phyloP scores from a whole-genome alignment of 2,888 invertebrate genomes.

The Erebia aethiops region DNA sequence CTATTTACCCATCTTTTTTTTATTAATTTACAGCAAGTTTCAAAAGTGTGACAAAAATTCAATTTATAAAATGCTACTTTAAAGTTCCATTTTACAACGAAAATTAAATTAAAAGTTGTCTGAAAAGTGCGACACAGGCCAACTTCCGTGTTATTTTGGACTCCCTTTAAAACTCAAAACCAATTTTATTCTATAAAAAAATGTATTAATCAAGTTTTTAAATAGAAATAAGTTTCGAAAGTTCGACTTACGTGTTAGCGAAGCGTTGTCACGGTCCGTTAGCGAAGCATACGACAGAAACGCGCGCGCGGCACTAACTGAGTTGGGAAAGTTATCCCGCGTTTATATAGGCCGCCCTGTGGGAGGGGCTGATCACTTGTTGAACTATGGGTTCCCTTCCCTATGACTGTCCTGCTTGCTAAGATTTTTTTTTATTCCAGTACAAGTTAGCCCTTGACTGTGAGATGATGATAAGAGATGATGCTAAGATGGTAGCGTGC shows the following conservation, averaged over 20 bases:
- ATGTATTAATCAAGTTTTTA: not conserved
- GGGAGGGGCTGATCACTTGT: slow-evolving; percentile 44
- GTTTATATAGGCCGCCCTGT: slow-evolving; percentile 46
- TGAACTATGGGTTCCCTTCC: slow-evolving; percentile 21
- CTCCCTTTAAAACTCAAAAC: too few species aligned
- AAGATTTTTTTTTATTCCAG: too few species aligned
- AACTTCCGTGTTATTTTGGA: too few species aligned
- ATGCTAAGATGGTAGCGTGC: not conserved
- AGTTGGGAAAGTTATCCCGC: slow-evolving; percentile 22
- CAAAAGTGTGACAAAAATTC: too few species aligned
- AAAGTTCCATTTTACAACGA: too few species aligned
- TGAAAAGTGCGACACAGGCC: too few species aligned
- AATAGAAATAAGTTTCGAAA: not conserved
- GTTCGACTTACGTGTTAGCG: slow-evolving; percentile 14
- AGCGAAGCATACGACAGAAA: not conserved
- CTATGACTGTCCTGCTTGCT: not conserved
- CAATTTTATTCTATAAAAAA: too few species aligned
- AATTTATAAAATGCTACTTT: too few species aligned
- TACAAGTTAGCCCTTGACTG: too few species aligned
- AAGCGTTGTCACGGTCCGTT: not conserved
- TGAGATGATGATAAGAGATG: not conserved
- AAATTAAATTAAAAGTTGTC: too few species aligned
- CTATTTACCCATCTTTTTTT: too few species aligned
- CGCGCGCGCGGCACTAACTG: slow-evolving; percentile 36
- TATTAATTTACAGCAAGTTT: too few species aligned